phyloP scores from a whole-genome alignment of 2,888 invertebrate species.

The Venusia cambrica region DNA sequence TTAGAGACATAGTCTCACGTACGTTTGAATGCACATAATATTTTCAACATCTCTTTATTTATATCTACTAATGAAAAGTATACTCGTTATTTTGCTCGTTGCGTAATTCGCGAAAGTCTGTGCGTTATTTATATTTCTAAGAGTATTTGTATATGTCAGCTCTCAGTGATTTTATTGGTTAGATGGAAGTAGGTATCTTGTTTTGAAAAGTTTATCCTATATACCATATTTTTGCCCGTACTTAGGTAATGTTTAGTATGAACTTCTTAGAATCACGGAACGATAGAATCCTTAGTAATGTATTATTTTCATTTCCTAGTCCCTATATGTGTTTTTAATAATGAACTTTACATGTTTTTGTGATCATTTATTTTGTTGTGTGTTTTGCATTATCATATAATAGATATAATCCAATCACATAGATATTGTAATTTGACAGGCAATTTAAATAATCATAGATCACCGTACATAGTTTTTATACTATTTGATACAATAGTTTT shows the following conservation, averaged over 20 bases:
- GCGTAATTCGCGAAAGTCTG: slow-evolving; percentile 19
- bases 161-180: no score
- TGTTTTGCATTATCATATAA: slow-evolving; percentile 1
- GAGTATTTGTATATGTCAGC: not conserved
- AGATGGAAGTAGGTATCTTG: no score
- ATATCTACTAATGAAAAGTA: slow-evolving; percentile 9
- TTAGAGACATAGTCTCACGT: slow-evolving; percentile 4
- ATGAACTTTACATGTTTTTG: slow-evolving; percentile 5
- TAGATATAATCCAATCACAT: not conserved
- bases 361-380: slow-evolving; percentile 9
- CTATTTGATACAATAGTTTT: no score
- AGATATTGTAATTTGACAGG: slow-evolving; percentile 6
- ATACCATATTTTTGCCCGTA: no score
- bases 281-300: no score
- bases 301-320: not conserved
- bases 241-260: no score
- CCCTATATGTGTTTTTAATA: slow-evolving; percentile 1
- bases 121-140: slow-evolving; percentile 24
- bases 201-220: no score
- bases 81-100: slow-evolving; percentile 14
- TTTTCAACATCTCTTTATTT: slow-evolving; percentile 6
- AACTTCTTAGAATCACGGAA: no score
- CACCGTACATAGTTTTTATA: no score
- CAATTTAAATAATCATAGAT: slow-evolving; percentile 3
- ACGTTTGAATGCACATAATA: slow-evolving; percentile 9